phyloP scores from a whole-genome alignment of 2,113 vertebrate species.

The Ranitomeya variabilis region DNA sequence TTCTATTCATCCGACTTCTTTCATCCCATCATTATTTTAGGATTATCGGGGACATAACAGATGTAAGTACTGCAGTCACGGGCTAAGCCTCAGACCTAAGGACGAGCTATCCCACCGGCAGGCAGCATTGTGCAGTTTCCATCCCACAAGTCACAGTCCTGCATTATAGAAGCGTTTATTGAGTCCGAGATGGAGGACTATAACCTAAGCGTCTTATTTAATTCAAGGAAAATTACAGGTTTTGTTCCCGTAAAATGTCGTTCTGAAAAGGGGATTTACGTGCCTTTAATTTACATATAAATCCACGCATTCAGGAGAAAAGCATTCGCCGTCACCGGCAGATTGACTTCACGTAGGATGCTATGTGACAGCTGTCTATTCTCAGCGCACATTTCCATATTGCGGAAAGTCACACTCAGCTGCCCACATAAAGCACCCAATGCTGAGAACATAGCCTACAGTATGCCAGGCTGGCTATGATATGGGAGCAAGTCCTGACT shows the following conservation, averaged over 20 bases:
- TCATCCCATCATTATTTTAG: constrained; percentile 43
- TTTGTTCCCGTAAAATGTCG: neutral
- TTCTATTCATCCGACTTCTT: neutral
- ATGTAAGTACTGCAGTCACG: neutral
- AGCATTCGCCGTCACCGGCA: neutral
- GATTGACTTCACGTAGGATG: constrained; percentile 42
- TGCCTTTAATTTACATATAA: constrained; percentile 17
- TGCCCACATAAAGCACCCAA: constrained; percentile 10
- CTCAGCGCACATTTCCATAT: constrained; percentile 31
- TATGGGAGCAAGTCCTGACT: neutral
- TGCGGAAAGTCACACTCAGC: neutral
- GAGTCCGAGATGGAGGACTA: neutral
- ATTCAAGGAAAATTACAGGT: neutral
- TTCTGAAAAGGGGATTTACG: neutral
- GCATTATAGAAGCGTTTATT: neutral
- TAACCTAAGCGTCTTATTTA: neutral
- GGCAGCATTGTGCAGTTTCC: neutral
- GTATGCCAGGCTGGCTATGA: neutral
- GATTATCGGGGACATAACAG: neutral
- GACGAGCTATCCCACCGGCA: neutral
- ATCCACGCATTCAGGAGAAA: neutral
- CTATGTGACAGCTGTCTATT: constrained; percentile 49
- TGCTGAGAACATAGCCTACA: neutral
- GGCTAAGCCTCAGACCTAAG: neutral
- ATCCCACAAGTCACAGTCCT: neutral